Evolutionary conservation across 37 sponge, comb jelly and placozoan genomes (phyloP).

Genomic region (Ephydatia muelleri): DNA sequence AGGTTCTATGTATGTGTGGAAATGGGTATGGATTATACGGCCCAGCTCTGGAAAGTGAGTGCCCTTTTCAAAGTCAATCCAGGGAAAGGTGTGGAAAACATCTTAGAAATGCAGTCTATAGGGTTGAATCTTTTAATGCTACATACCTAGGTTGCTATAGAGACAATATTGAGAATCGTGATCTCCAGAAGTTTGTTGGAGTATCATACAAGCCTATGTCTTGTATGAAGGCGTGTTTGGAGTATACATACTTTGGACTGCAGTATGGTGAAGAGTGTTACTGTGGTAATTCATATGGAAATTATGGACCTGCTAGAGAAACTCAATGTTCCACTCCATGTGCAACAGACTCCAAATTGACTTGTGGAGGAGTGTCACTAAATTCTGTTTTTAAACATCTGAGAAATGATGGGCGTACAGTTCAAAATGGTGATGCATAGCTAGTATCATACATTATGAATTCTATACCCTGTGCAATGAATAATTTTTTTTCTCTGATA

Average conservation of each 20-base stretch:
- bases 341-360: background rate
- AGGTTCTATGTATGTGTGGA: background rate
- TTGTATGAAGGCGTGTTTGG: background rate
- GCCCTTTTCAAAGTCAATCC: background rate
- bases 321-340: slow-evolving; percentile 21
- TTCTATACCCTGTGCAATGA: too few species aligned
- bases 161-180: slow-evolving; percentile 7
- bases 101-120: background rate
- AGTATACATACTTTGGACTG: slow-evolving; percentile 29
- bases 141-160: slow-evolving; percentile 36
- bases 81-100: background rate
- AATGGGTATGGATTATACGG: background rate
- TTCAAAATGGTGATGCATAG: too few species aligned
- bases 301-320: slow-evolving; percentile 17
- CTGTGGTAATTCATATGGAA: slow-evolving; percentile 39
- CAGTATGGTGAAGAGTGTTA: slow-evolving; percentile 35
- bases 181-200: background rate
- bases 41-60: background rate
- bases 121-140: slow-evolving; percentile 4
- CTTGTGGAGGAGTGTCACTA: slow-evolving; percentile 24
- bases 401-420: too few species aligned
- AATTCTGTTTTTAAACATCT: slow-evolving; percentile 33
- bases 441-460: too few species aligned
- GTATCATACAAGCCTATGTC: background rate
- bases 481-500: too few species aligned